phyloP scores from a whole-genome alignment of 2,113 vertebrate genomes.

The Salvelinus sp. region DNA sequence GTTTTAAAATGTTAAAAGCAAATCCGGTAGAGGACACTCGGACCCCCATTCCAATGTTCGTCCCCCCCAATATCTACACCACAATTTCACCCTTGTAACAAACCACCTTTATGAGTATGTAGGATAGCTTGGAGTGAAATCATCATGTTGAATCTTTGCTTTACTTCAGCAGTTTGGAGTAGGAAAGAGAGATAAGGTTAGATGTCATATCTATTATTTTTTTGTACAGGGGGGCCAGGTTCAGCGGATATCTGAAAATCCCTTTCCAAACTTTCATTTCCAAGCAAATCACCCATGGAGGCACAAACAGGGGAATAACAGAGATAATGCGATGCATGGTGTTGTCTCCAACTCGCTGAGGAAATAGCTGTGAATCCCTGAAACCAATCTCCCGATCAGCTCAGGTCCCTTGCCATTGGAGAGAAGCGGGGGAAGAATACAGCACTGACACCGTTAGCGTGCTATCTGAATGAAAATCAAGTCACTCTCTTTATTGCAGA shows the following conservation, averaged over 20 bases:
- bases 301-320: slow-evolving; percentile 47
- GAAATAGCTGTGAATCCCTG: slow-evolving; percentile 51
- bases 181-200: slow-evolving; percentile 7
- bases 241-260: slow-evolving; percentile 47
- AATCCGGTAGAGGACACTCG: too few species aligned
- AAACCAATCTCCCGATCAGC: slow-evolving; percentile 56
- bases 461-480: slow-evolving; percentile 65
- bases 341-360: slow-evolving; percentile 48
- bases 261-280: slow-evolving; percentile 57
- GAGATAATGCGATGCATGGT: slow-evolving; percentile 58
- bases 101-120: too few species aligned
- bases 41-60: too few species aligned
- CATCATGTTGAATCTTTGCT: not conserved
- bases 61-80: too few species aligned
- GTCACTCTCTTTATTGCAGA: slow-evolving; percentile 44
- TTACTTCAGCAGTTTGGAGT: not conserved
- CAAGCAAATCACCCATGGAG: slow-evolving; percentile 47
- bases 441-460: slow-evolving; percentile 35
- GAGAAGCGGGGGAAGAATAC: not conserved
- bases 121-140: too few species aligned
- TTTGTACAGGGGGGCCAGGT: slow-evolving; percentile 24
- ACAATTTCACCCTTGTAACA: too few species aligned
- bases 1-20: too few species aligned
- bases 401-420: slow-evolving; percentile 24
- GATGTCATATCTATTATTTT: slow-evolving; percentile 28